Conservation (phyloP, 2,797 vertebrate species). For the Loris lydekkerianus region DNA sequence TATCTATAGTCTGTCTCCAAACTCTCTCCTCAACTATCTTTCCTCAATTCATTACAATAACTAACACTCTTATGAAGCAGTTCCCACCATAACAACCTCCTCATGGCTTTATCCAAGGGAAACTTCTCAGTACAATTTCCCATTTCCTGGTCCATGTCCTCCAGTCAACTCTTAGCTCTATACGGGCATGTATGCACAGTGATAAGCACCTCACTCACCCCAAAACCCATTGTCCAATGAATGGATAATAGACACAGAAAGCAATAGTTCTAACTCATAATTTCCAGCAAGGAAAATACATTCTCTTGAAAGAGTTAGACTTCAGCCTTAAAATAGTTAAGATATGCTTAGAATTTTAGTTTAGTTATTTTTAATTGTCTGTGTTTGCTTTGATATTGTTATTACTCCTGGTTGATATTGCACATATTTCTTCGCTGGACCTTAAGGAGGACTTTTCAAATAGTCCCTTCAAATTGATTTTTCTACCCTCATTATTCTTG, state of each 20-base stretch:
- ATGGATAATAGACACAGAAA: background rate
- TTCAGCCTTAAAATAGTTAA: slow-evolving; percentile 42
- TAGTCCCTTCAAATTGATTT: slow-evolving; percentile 68
- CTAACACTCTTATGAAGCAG: background rate
- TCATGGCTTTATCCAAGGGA: background rate
- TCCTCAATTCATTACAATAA: background rate
- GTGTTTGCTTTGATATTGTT: background rate
- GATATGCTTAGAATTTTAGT: slow-evolving; percentile 9
- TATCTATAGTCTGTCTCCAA: background rate
- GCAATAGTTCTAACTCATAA: background rate
- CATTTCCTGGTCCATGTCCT: background rate
- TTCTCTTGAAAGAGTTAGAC: background rate
- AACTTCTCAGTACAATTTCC: background rate
- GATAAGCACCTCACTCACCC: background rate
- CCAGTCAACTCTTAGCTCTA: background rate
- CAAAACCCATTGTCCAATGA: background rate
- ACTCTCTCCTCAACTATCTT: background rate
- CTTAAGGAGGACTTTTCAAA: background rate
- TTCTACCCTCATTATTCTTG: slow-evolving; percentile 35
- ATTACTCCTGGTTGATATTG: background rate
- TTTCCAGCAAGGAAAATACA: slow-evolving; percentile 25
- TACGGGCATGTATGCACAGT: background rate
- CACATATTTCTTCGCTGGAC: background rate
- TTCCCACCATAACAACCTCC: background rate
- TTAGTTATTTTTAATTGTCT: background rate